A percentile compares a stretch with the other conserved stretches of the same genome.
Conservation (phyloP, 2,888 invertebrate genomes). For the Lepidocyrtinus sp. region DNA sequence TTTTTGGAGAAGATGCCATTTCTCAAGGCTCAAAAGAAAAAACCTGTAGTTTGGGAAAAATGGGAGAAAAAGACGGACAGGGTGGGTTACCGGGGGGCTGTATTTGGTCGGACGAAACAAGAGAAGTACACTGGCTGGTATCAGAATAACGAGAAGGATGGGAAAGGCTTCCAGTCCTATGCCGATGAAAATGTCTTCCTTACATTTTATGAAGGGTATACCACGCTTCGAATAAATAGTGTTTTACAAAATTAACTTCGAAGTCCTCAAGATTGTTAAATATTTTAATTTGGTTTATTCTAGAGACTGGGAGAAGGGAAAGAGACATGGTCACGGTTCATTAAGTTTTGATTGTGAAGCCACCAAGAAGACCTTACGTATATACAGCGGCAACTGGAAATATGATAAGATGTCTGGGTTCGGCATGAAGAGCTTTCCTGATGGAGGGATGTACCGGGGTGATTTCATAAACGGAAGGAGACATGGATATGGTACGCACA, state of each 20-base stretch:
- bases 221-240: too few relatives aligned
- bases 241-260: too few relatives aligned
- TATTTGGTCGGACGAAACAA: slow-evolving; percentile 59
- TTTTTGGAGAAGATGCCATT: too few relatives aligned
- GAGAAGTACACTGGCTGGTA: slow-evolving; percentile 68
- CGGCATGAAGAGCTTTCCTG: slow-evolving; percentile 70
- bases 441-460: slow-evolving; percentile 80
- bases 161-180: slow-evolving; percentile 71
- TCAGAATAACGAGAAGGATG: slow-evolving; percentile 63
- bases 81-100: slow-evolving; percentile 66
- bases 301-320: slow-evolving; percentile 75
- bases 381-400: slow-evolving; percentile 67
- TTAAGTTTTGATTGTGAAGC: slow-evolving; percentile 55
- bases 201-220: slow-evolving; percentile 77
- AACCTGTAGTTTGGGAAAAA: slow-evolving; percentile 42
- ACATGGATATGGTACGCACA: slow-evolving; percentile 71
- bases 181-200: slow-evolving; percentile 72
- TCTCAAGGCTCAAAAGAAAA: slow-evolving; percentile 50
- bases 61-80: slow-evolving; percentile 52
- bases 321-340: slow-evolving; percentile 76
- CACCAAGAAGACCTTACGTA: slow-evolving; percentile 54
- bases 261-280: too few relatives aligned
- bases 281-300: too few relatives aligned
- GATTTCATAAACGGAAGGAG: slow-evolving; percentile 76
- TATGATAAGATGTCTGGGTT: slow-evolving; percentile 61